Conservation (phyloP, 1,140 invertebrate genomes). For the Sycobia sp. region DNA sequence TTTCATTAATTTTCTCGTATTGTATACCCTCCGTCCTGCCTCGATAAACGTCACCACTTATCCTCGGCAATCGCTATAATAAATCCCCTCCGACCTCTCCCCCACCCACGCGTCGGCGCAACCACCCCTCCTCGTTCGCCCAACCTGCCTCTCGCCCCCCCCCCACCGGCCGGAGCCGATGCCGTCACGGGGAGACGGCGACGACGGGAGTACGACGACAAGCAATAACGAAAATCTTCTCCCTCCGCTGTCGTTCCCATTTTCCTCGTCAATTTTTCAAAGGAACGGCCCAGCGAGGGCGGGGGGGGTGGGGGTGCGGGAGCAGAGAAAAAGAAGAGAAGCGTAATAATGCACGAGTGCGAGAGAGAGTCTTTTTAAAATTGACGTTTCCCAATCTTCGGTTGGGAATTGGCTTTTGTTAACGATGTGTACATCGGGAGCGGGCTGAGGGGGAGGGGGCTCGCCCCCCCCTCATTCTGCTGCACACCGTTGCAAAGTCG, state of each 20-base stretch:
- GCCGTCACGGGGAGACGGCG: too few relatives aligned
- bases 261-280: slow-evolving; percentile 30
- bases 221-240: slow-evolving; percentile 35
- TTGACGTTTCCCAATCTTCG: slow-evolving; percentile 22
- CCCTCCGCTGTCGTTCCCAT: slow-evolving; percentile 11
- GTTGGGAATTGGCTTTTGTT: slow-evolving; percentile 21
- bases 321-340: background rate
- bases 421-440: slow-evolving; percentile 17
- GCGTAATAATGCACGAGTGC: too few relatives aligned
- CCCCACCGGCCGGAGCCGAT: background rate
- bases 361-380: too few relatives aligned
- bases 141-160: background rate
- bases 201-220: too few relatives aligned
- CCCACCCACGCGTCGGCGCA: too few relatives aligned
- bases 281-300: too few relatives aligned
- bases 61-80: slow-evolving; percentile 33
- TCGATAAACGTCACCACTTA: slow-evolving; percentile 34
- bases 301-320: too few relatives aligned
- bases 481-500: too few relatives aligned
- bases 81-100: slow-evolving; percentile 15
- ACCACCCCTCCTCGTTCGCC: too few relatives aligned
- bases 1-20: slow-evolving; percentile 36
- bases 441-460: too few relatives aligned
- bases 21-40: slow-evolving; percentile 22
- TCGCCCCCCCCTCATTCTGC: too few relatives aligned